phyloP scores from a whole-genome alignment of 92 coral and sea anemone species.

The Porites evermanni region DNA sequence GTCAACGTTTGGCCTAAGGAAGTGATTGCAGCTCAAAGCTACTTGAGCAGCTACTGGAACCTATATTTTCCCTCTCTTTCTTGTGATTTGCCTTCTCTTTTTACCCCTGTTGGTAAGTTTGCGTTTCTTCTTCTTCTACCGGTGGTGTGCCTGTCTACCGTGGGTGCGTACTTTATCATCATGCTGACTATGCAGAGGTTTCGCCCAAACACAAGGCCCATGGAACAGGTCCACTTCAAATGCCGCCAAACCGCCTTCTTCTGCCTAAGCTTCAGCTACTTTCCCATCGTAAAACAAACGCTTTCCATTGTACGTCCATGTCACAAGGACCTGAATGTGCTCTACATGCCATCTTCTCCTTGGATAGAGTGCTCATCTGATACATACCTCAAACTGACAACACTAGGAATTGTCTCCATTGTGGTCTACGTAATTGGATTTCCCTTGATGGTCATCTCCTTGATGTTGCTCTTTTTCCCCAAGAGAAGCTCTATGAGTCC shows the following conservation, averaged over 20 bases:
- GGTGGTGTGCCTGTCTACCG: constrained; percentile 28
- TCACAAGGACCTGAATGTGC: constrained; percentile 36
- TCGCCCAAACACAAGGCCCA: constrained; percentile 21
- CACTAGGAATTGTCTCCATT: constrained; percentile 56
- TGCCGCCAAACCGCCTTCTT: constrained; percentile 65
- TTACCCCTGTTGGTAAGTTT: constrained; percentile 67
- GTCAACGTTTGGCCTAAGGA: constrained; percentile 70
- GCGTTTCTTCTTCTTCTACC: constrained; percentile 68
- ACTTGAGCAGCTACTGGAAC: constrained; percentile 76
- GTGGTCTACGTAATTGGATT: constrained; percentile 64
- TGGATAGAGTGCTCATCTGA: constrained; percentile 71
- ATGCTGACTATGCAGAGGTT: constrained; percentile 17
- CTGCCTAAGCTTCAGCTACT: constrained; percentile 70
- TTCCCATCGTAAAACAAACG: constrained; percentile 74
- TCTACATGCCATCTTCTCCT: constrained; percentile 64
- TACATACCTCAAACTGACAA: constrained; percentile 28
- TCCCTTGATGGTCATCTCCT: constrained; percentile 46
- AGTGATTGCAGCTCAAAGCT: constrained; percentile 59
- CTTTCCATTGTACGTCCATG: constrained; percentile 72
- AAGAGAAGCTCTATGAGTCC: constrained; percentile 37
- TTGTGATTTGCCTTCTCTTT: constrained; percentile 65
- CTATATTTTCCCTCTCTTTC: constrained; percentile 73
- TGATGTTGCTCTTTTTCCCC: constrained; percentile 33
- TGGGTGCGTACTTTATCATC: constrained; percentile 42
- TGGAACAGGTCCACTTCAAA: constrained; percentile 38